Evolutionary conservation across 1,140 invertebrate species (phyloP).

Genomic region (Leguminivora glycinivorella): DNA sequence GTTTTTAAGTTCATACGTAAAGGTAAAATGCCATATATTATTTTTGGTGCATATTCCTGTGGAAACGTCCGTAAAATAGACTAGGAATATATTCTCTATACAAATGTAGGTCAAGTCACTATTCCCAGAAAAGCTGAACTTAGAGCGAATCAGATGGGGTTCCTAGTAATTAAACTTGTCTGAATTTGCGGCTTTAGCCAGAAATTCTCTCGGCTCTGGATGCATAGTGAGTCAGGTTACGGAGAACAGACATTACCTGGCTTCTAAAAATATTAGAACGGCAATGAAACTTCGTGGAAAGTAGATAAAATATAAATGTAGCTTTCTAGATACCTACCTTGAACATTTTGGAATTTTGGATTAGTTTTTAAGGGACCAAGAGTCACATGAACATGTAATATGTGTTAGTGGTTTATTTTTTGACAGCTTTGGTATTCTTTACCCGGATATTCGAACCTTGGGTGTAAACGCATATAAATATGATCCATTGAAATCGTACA

Average conservation of each 20-base stretch:
- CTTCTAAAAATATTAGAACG: background rate
- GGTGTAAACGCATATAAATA: no score
- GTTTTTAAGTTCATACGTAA: no score
- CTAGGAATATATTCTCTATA: background rate
- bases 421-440: no score
- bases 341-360: no score
- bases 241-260: background rate
- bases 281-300: background rate
- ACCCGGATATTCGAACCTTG: no score
- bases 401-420: no score
- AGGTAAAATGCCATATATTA: no score
- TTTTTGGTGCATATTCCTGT: no score
- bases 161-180: slow-evolving; percentile 1
- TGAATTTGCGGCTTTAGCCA: background rate
- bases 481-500: no score
- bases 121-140: background rate
- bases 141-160: background rate
- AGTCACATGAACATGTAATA: no score
- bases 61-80: no score
- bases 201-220: background rate
- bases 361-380: no score
- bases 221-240: background rate
- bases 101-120: background rate
- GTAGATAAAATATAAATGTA: background rate
- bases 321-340: background rate